phyloP scores from a whole-genome alignment of 2,113 vertebrate genomes.

The Calcarius ornatus region DNA sequence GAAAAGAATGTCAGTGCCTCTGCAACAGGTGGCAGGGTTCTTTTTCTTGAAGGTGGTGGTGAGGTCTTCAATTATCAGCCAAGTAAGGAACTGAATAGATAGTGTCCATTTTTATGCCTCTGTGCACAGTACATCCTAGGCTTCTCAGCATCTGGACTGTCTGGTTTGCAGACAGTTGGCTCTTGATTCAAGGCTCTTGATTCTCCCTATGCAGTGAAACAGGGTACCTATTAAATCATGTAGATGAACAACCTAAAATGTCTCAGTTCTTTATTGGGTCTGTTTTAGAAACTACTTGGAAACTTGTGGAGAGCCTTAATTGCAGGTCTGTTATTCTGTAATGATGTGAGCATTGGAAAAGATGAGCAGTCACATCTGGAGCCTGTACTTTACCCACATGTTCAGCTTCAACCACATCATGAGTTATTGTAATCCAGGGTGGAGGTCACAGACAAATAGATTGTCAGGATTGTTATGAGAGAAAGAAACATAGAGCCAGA shows the following conservation, averaged over 20 bases:
- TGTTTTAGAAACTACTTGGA: slow-evolving; percentile 14
- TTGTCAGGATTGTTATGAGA: not conserved
- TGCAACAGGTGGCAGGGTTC: not conserved
- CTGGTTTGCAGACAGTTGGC: not conserved
- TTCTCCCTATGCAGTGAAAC: not conserved
- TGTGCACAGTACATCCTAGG: not conserved
- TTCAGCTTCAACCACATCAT: not conserved
- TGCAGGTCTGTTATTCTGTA: not conserved
- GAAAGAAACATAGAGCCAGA: not conserved
- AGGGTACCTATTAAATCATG: not conserved
- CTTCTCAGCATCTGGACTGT: not conserved
- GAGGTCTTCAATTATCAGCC: not conserved
- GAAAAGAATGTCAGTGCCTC: not conserved
- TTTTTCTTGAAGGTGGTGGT: not conserved
- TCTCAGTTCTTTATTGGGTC: not conserved
- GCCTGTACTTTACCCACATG: not conserved
- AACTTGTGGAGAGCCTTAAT: not conserved
- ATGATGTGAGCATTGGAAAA: slow-evolving; percentile 14
- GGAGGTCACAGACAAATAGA: slow-evolving; percentile 9
- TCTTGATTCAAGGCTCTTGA: not conserved
- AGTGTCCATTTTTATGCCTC: not conserved
- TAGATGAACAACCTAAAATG: not conserved
- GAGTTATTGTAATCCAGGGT: not conserved
- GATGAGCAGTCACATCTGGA: slow-evolving; percentile 46
- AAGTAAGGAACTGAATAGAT: not conserved